Percentiles rank a stretch among this genome's conserved stretches.
Evolutionary conservation across 2,797 vertebrate genomes (phyloP).

Genomic region (Syngnathus rostellatus): DNA sequence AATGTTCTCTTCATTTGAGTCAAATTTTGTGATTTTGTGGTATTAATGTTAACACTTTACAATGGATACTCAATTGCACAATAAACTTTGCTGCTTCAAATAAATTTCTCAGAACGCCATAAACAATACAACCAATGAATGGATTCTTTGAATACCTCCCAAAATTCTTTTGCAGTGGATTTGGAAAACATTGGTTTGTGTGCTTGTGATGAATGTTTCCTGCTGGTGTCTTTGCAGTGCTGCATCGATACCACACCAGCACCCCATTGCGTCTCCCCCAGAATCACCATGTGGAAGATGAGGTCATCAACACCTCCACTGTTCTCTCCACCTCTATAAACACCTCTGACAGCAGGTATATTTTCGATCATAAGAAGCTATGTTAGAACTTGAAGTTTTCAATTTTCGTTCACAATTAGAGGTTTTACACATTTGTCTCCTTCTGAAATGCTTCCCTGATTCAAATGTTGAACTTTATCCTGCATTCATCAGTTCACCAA

Average conservation of each 20-base stretch:
- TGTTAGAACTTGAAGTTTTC: not conserved
- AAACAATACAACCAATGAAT: not conserved
- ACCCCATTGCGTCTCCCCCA: conserved; percentile 58
- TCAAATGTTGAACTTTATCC: not conserved
- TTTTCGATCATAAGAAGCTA: not conserved
- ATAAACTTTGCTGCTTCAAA: not conserved
- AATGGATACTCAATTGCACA: not conserved
- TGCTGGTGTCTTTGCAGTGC: conserved; percentile 31
- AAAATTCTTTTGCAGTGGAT: not conserved
- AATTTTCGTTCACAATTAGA: not conserved
- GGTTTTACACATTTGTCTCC: not conserved
- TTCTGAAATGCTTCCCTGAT: not conserved
- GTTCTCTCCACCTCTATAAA: conserved; percentile 54
- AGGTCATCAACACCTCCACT: conserved; percentile 61
- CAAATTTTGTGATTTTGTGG: too few species aligned
- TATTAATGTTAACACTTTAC: too few species aligned
- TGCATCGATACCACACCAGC: conserved; percentile 59
- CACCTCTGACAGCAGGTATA: conserved; percentile 57
- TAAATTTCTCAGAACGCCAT: not conserved
- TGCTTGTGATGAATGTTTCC: not conserved
- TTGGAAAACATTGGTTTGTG: not conserved
- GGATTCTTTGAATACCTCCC: not conserved
- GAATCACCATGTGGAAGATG: conserved; percentile 68
- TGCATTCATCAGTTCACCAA: not conserved
- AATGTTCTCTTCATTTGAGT: too few species aligned